Evolutionary conservation across 2,797 vertebrate species (phyloP).

Genomic region (Hafferia zeledoni): DNA sequence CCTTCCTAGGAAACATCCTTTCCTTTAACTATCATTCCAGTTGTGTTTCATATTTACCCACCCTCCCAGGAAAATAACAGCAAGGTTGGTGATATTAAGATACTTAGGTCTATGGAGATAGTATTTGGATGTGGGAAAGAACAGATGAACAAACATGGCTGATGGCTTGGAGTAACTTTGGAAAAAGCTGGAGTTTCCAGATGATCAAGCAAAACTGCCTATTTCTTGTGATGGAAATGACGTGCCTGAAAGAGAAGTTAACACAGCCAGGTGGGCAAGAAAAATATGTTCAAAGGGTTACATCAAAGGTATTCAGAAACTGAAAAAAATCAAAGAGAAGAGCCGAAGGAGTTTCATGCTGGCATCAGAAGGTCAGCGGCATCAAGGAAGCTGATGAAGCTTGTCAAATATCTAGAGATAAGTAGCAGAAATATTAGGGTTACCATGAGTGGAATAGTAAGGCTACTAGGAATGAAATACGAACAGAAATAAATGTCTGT

Average conservation of each 20-base stretch:
- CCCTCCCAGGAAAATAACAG: not conserved
- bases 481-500: not conserved
- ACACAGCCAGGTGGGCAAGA: not conserved
- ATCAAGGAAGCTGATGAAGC: not conserved
- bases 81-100: not conserved
- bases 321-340: conserved; percentile 12
- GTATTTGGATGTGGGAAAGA: not conserved
- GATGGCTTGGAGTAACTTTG: not conserved
- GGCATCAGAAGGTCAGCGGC: not conserved
- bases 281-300: conserved; percentile 22
- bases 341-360: not conserved
- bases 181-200: not conserved
- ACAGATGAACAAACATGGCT: not conserved
- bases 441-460: not conserved
- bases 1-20: not conserved
- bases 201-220: not conserved
- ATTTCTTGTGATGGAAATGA: not conserved
- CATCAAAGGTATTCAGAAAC: conserved; percentile 1
- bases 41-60: not conserved
- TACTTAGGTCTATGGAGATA: not conserved
- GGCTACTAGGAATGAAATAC: not conserved
- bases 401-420: not conserved
- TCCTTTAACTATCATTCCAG: not conserved
- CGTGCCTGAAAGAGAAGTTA: not conserved
- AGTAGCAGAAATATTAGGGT: not conserved